Evolutionary conservation across 2,113 vertebrate species (phyloP), one percentile per base, ranked within the genome.

Genomic region (Paedocypris sp.): DNA sequence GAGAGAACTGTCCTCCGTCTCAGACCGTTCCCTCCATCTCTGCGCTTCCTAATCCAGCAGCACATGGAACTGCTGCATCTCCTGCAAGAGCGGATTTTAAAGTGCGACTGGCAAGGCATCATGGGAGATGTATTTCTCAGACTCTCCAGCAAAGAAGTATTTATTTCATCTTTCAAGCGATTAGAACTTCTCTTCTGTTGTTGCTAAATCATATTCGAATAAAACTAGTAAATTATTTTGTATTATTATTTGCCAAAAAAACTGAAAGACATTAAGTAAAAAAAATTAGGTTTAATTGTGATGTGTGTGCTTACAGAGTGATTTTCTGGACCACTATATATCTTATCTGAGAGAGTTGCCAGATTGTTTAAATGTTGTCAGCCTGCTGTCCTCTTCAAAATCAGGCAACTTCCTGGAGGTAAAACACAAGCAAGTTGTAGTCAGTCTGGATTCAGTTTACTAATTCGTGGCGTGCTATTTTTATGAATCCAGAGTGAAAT

Each of bases 101-200:
- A 88, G 73, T 88, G 89, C 84, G 91, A 94, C 67, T 89, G 91
- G 74, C 92, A 94, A 82, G 90, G 93, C 75, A 92, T 98, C 73
- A 87, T 98, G 71, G 94, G 94, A 75, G 94, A 98, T 73, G 85
- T 97, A 72, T 98, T 98, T 69, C 88, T 98, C 72, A 93, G 90
- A 72, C 73, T 98, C 72, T 91, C 91, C 46, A 94, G 90, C 45
- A 94, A 92, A 82, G 92, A 96, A 82, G 94, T 94, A 50, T n/a
- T n/a, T n/a, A n/a, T n/a, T n/a, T n/a, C n/a, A n/a, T n/a, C n/a
- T n/a, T n/a, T n/a, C n/a, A n/a, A n/a, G n/a, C n/a, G n/a, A n/a
- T n/a, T n/a, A n/a, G n/a, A n/a, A n/a, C n/a, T n/a, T n/a, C n/a
- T n/a, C n/a, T n/a, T n/a, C n/a, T n/a, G n/a, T n/a, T n/a, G n/a